These are phyloP conservation scores for Unio pictorum DNA, from an alignment of 2,888 invertebrate species.

Conservation along the genomic window DNA sequence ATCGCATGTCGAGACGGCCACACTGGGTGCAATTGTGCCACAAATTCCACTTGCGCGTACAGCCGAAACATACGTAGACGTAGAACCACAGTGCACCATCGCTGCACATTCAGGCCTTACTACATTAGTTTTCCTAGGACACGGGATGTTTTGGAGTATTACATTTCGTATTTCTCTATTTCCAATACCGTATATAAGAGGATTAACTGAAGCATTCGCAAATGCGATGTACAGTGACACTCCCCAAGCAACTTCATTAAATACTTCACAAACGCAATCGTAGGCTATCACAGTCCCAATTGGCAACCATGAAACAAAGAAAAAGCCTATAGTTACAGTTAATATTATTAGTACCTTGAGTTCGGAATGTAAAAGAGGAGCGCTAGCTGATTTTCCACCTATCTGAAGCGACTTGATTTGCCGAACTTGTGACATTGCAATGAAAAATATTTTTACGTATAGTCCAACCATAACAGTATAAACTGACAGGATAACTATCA, in stretches of 20 bases:
- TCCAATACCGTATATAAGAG: constrained; percentile 1
- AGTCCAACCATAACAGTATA: not conserved
- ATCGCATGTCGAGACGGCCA: too few species aligned
- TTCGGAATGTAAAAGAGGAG: not conserved
- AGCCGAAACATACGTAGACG: too few species aligned
- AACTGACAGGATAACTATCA: not conserved
- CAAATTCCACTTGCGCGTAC: too few species aligned
- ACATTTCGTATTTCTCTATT: not conserved
- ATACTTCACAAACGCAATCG: not conserved
- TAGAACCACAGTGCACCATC: too few species aligned
- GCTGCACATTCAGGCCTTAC: too few species aligned
- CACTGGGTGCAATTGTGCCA: too few species aligned
- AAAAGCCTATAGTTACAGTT: not conserved
- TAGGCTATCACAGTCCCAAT: not conserved
- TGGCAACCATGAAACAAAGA: not conserved
- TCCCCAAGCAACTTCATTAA: not conserved
- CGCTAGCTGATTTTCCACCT: not conserved
- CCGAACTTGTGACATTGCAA: not conserved
- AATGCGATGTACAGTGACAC: not conserved
- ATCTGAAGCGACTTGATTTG: not conserved
- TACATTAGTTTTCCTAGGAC: not conserved
- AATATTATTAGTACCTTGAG: not conserved
- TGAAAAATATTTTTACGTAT: not conserved
- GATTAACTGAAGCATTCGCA: not conserved
- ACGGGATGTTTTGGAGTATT: not conserved